These are phyloP conservation scores for Hemibagrus wyckioides DNA, from an alignment of 2,113 vertebrate genomes.

Conservation along the genomic window DNA sequence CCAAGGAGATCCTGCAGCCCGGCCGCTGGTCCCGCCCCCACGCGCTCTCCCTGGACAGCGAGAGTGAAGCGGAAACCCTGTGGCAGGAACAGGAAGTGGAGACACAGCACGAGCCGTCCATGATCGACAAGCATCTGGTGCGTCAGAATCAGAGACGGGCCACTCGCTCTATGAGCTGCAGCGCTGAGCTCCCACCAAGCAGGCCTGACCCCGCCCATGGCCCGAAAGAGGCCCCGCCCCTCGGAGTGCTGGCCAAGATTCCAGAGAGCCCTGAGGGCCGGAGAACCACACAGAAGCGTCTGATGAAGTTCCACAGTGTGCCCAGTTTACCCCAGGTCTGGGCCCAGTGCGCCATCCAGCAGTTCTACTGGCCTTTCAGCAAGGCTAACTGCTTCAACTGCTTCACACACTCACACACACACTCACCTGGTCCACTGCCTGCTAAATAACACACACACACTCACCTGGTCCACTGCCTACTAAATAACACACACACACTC, in stretches of 20 bases:
- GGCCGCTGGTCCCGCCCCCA: constrained; percentile 57
- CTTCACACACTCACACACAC: constrained; percentile 47
- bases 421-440: constrained; percentile 20
- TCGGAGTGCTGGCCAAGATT: constrained; percentile 70
- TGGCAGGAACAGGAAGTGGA: constrained; percentile 34
- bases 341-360: constrained; percentile 81
- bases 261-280: constrained; percentile 76
- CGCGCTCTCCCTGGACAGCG: not conserved
- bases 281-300: constrained; percentile 79
- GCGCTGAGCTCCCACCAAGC: constrained; percentile 71
- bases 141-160: constrained; percentile 76
- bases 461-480: constrained; percentile 22
- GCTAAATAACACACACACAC: constrained; percentile 35
- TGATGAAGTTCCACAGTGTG: constrained; percentile 90
- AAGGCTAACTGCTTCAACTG: constrained; percentile 60
- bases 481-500: constrained; percentile 23
- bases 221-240: constrained; percentile 6
- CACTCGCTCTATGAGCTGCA: constrained; percentile 87
- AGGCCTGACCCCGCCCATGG: constrained; percentile 13
- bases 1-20: constrained; percentile 73
- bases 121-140: constrained; percentile 75
- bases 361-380: constrained; percentile 82
- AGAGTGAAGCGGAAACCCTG: constrained; percentile 20
- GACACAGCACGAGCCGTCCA: constrained; percentile 67
- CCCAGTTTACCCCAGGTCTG: constrained; percentile 86